Evolutionary conservation across 2,113 vertebrate genomes (phyloP), one percentile per base, ranked within the genome.

Genomic region (Coptodon bakossiorum): DNA sequence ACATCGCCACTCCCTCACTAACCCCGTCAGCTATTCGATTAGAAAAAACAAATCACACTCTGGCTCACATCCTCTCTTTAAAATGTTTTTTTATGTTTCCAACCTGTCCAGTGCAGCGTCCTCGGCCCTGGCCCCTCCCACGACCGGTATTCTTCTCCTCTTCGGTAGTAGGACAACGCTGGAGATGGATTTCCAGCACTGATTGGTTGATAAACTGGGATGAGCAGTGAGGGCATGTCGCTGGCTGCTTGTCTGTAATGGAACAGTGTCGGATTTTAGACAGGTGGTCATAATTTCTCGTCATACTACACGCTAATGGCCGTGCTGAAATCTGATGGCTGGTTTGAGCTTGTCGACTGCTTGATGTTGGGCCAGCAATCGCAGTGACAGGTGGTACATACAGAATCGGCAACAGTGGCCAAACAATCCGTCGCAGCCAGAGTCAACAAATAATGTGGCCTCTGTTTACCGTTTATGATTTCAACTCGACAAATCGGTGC

Each of bases 111-210:
- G 95, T 96, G 71, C 92, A 94, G 45, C 96, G 95, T 14, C 96
- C 96, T 3, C 96, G 91, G 12, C 96, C 96, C 73, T 96, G 96
- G 24, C 96, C 96, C 8, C 96, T 94, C 6, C 96, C 95, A 3
- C 94, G 94, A 11, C 95, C 95, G 1, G 83, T 56, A 16, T 91
- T 95, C 89, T 31, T 92, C 45, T 97, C 97, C 19, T 95, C 93
- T 9, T 96, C 95, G 5, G 96, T 92, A 0, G 95, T 94, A 0
- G 96, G 96, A 63, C 97, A 97, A 1, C 97, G 96, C 78, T 97
- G 97, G 29, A 96, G 93, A 93, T 99, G 98, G 79, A 97, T 96
- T 1, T 96, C 96, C 48, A 98, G 95, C 52, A 97, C 96, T 0
- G 96, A 88, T 1, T 97, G 95, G 3, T 96, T 97, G 19, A 97